Evolutionary conservation across 2,888 invertebrate species (phyloP).

Genomic region (Escarpia spicata): DNA sequence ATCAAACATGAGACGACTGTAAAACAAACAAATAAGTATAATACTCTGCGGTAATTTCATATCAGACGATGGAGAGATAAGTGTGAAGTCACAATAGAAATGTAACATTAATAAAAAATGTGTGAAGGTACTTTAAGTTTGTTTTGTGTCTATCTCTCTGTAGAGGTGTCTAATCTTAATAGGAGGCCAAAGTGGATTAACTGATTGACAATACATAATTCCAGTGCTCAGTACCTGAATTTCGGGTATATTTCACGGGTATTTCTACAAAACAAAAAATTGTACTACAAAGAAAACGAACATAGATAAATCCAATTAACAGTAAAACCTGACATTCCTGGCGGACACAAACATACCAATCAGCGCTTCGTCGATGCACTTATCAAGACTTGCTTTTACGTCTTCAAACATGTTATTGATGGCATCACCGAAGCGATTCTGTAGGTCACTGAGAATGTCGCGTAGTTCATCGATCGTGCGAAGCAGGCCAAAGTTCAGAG

Average conservation of each 20-base stretch:
- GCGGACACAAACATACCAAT: constrained; percentile 33
- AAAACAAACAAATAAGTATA: too few species aligned
- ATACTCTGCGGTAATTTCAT: too few species aligned
- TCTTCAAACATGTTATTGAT: constrained; percentile 22
- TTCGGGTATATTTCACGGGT: background rate
- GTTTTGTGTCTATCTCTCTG: background rate
- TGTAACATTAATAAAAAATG: background rate
- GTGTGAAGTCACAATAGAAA: background rate
- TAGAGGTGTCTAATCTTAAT: background rate
- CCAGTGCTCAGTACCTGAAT: background rate
- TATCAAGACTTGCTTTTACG: constrained; percentile 22
- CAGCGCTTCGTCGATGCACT: constrained; percentile 37
- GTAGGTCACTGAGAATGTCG: constrained; percentile 33
- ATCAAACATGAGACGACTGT: too few species aligned
- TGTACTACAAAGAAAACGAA: background rate
- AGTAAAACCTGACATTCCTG: background rate
- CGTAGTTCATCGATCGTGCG: constrained; percentile 45
- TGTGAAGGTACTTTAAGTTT: background rate
- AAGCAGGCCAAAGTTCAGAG: constrained; percentile 71
- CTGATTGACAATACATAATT: background rate
- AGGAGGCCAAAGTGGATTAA: background rate
- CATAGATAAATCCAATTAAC: background rate
- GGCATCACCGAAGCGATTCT: background rate
- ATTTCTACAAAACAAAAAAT: background rate
- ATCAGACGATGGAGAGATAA: too few species aligned